Evolutionary conservation across 2,888 invertebrate genomes (phyloP).

Genomic region (Neoitamus cyanurus): DNA sequence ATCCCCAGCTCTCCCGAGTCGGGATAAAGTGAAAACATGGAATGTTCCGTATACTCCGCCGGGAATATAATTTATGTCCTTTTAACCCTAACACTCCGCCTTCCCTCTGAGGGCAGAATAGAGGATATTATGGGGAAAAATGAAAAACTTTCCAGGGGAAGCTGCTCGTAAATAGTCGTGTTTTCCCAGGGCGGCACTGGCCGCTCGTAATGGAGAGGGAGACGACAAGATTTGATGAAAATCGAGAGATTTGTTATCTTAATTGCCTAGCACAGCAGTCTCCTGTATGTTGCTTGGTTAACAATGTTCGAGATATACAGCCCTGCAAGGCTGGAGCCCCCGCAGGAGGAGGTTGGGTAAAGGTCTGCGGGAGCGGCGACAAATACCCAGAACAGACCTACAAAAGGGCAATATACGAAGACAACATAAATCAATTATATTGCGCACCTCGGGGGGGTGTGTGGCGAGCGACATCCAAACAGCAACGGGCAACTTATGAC

Average conservation of each 20-base stretch:
- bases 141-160: conserved; percentile 18
- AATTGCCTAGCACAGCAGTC: conserved; percentile 40
- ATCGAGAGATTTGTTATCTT: conserved; percentile 42
- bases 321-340: background rate
- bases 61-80: conserved; percentile 40
- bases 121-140: conserved; percentile 29
- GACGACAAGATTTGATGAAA: conserved; percentile 39
- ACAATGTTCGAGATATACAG: background rate
- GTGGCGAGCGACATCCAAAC: conserved; percentile 2
- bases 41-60: conserved; percentile 10
- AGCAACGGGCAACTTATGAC: conserved; percentile 28
- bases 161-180: background rate
- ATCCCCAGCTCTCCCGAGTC: background rate
- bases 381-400: background rate
- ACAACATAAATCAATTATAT: conserved; percentile 40
- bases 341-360: background rate
- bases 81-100: conserved; percentile 36
- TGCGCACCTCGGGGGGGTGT: conserved; percentile 30
- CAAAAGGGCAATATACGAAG: conserved; percentile 26
- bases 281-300: conserved; percentile 10
- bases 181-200: conserved; percentile 20
- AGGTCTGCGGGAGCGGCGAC: background rate
- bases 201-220: conserved; percentile 11
- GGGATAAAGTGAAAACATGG: conserved; percentile 22
- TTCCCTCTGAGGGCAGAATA: conserved; percentile 2